Evolutionary conservation across 2,113 vertebrate genomes (phyloP).

Genomic region (Cathartes aura): DNA sequence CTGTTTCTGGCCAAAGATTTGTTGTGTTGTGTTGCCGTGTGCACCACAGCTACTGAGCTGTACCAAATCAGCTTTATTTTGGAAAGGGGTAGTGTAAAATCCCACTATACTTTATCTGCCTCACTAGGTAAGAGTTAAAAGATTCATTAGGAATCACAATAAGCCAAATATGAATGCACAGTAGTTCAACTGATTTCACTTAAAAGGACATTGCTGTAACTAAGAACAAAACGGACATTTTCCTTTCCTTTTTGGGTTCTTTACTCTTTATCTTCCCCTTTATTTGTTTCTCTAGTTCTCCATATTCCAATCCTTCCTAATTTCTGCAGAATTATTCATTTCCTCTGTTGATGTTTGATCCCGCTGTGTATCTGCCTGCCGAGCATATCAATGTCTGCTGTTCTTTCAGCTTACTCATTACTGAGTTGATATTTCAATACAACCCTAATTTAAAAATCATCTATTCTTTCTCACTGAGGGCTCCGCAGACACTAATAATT

Average conservation of each 20-base stretch:
- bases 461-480: not conserved
- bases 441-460: not conserved
- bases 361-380: not conserved
- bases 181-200: not conserved
- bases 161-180: not conserved
- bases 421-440: not conserved
- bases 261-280: not conserved
- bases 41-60: not conserved
- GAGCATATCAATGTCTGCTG: not conserved
- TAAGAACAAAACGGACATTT: not conserved
- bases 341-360: not conserved
- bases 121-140: not conserved
- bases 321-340: constrained; percentile 7
- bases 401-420: not conserved
- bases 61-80: not conserved
- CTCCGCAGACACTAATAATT: not conserved
- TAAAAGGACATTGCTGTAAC: not conserved
- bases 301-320: not conserved
- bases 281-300: not conserved
- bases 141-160: not conserved
- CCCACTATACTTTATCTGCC: not conserved
- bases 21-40: not conserved
- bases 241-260: not conserved
- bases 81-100: not conserved
- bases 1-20: not conserved